Conservation (phyloP, 2,113 vertebrate genomes). For the Meriones unguiculatus region DNA sequence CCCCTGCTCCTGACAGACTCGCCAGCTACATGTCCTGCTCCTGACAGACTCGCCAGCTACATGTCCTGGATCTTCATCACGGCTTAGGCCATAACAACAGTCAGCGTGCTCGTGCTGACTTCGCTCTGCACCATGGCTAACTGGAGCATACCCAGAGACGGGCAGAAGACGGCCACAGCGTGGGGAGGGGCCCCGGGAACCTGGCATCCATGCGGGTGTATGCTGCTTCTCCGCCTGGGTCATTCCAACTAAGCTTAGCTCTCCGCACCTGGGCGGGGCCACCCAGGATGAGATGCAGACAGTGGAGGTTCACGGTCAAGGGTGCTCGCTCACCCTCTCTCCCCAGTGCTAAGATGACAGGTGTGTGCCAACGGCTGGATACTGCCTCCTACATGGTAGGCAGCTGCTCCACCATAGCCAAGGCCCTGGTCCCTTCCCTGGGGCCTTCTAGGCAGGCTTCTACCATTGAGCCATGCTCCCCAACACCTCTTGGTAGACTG, state of each 20-base stretch:
- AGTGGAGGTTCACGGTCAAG: background rate
- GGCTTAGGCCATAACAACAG: background rate
- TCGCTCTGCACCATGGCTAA: constrained; percentile 49
- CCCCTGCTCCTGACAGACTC: constrained; percentile 28
- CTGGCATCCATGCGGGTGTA: constrained; percentile 54
- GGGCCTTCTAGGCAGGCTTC: background rate
- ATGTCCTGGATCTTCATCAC: constrained; percentile 62
- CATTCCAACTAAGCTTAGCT: background rate
- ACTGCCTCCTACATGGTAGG: background rate
- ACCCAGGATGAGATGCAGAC: background rate
- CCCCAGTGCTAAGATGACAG: background rate
- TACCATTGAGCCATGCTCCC: background rate
- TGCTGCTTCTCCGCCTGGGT: background rate
- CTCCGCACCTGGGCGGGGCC: fast-evolving
- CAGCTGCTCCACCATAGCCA: background rate
- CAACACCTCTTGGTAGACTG: background rate
- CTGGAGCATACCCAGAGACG: constrained; percentile 65
- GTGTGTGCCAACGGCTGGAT: background rate
- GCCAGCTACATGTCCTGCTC: constrained; percentile 36
- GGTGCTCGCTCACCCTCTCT: background rate
- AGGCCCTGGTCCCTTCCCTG: background rate
- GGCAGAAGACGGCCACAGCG: background rate
- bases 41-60: constrained; percentile 56
- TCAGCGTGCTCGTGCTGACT: fast-evolving
- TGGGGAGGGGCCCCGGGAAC: constrained; percentile 44